phyloP scores from a whole-genome alignment of 2,113 vertebrate genomes.

The Hypomesus transpacificus region DNA sequence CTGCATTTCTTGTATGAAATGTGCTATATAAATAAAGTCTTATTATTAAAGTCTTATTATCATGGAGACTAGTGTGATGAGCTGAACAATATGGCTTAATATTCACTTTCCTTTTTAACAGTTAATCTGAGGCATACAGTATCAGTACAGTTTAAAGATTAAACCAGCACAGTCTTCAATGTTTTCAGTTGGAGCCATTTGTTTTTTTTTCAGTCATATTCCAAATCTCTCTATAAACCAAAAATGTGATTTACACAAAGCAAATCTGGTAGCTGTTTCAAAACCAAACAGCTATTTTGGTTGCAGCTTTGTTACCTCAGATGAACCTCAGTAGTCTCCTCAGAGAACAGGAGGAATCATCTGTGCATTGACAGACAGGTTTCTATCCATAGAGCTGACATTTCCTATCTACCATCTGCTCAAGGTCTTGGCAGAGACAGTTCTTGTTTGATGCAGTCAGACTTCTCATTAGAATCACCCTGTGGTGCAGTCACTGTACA shows the following conservation, averaged over 20 bases:
- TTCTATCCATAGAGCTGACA: constrained; percentile 2
- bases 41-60: too few species aligned
- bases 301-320: not conserved
- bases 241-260: not conserved
- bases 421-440: not conserved
- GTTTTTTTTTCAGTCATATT: not conserved
- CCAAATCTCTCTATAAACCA: not conserved
- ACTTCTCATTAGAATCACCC: not conserved
- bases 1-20: too few species aligned
- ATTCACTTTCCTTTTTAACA: not conserved
- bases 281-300: not conserved
- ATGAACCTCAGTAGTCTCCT: constrained; percentile 1
- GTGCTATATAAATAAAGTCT: too few species aligned
- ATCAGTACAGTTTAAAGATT: constrained; percentile 8
- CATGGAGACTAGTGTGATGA: not conserved
- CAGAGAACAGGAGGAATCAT: constrained; percentile 1
- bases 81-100: not conserved
- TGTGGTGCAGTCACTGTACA: not conserved
- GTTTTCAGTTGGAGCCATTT: not conserved
- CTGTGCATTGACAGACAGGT: not conserved
- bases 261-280: not conserved
- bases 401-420: constrained; percentile 6
- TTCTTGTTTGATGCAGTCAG: not conserved
- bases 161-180: constrained; percentile 4
- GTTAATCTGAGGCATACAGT: not conserved